Percentiles rank a stretch among this genome's conserved stretches.
These are phyloP conservation scores for Stenotaenia linearis DNA, from an alignment of 2,888 invertebrate species.

Conservation along the genomic window DNA sequence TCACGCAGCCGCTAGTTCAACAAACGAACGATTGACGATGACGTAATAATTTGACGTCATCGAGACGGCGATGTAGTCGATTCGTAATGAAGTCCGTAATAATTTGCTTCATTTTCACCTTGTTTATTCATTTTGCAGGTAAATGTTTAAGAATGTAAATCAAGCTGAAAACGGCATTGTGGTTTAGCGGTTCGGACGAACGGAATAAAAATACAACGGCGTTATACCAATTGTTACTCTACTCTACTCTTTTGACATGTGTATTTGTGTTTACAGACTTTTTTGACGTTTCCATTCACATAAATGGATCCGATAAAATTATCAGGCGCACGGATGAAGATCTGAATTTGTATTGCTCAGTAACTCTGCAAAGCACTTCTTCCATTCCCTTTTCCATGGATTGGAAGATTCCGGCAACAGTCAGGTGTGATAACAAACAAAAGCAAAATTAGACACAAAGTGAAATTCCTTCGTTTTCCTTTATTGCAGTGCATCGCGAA, in stretches of 20 bases:
- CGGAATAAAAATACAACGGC: neutral
- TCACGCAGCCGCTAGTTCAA: no score
- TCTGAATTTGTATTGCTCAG: constrained; percentile 14
- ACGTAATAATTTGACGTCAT: neutral
- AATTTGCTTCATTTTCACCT: neutral
- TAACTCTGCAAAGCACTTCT: neutral
- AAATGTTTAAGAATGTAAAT: neutral
- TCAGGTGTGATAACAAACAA: neutral
- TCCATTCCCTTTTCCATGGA: neutral
- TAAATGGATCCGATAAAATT: neutral
- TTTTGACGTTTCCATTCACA: neutral
- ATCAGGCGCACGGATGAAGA: neutral
- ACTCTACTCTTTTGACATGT: neutral
- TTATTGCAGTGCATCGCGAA: neutral
- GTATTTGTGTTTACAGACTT: neutral
- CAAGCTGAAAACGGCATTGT: neutral
- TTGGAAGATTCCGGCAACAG: neutral
- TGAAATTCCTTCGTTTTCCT: neutral
- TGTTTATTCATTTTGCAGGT: neutral
- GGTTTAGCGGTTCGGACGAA: neutral
- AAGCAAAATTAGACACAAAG: neutral
- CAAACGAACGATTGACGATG: neutral
- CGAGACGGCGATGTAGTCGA: neutral
- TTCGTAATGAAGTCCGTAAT: neutral
- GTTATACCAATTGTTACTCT: neutral